phyloP scores from a whole-genome alignment of 1,140 invertebrate species.

The Zaprionus inermis region DNA sequence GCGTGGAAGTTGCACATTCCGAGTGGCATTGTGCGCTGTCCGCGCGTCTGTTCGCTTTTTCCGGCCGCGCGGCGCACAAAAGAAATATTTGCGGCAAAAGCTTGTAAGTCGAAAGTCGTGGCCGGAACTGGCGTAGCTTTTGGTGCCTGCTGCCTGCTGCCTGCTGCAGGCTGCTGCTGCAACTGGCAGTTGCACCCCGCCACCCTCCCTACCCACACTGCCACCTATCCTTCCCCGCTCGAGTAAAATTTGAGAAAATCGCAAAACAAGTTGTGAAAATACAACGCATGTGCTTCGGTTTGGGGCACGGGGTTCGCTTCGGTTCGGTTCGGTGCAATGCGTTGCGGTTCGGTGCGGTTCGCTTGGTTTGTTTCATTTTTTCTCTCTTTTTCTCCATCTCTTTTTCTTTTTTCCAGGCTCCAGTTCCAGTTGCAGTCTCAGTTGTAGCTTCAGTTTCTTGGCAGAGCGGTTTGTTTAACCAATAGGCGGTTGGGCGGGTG shows the following conservation, averaged over 20 bases:
- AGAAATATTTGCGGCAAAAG: slow-evolving; percentile 42
- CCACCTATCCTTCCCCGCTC: no score
- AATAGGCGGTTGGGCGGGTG: slow-evolving; percentile 10
- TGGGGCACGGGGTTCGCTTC: neutral
- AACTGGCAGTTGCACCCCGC: neutral
- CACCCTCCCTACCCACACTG: neutral
- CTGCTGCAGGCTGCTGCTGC: neutral
- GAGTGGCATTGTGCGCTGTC: slow-evolving; percentile 32
- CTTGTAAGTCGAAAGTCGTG: slow-evolving; percentile 38
- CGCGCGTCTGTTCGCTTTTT: slow-evolving; percentile 27
- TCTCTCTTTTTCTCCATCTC: neutral
- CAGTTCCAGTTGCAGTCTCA: neutral
- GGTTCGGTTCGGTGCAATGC: slow-evolving; percentile 26
- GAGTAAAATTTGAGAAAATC: slow-evolving; percentile 1
- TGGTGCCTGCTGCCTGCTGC: neutral
- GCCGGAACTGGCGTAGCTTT: slow-evolving; percentile 21
- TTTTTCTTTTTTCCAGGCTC: neutral
- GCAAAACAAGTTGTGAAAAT: slow-evolving; percentile 19
- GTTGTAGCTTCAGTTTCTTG: slow-evolving; percentile 26
- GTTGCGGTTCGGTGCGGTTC: slow-evolving; percentile 21
- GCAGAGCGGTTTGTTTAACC: slow-evolving; percentile 15
- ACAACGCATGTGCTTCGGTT: slow-evolving; percentile 29
- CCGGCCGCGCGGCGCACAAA: slow-evolving; percentile 23
- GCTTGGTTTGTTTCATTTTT: slow-evolving; percentile 4
- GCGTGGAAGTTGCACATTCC: neutral